phyloP scores from a whole-genome alignment of 92 coral and sea anemone genomes.

The Palythoa caribaeorum region DNA sequence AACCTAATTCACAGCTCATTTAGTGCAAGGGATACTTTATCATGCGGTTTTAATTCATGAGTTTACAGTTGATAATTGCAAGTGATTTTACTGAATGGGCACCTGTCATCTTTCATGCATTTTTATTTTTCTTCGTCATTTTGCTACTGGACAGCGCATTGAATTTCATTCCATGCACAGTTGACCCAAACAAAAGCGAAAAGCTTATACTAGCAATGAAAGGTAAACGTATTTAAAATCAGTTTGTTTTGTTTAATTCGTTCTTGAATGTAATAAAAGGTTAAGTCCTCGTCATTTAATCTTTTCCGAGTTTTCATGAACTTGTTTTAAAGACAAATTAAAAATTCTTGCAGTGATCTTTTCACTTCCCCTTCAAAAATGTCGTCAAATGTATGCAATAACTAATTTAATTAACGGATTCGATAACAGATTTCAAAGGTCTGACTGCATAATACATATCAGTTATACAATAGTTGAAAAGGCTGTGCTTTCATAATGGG shows the following conservation, averaged over 20 bases:
- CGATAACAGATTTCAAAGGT: background rate
- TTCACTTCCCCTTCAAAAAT: background rate
- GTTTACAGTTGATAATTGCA: background rate
- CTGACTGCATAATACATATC: no score
- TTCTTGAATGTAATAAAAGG: background rate
- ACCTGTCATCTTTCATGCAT: background rate
- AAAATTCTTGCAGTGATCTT: background rate
- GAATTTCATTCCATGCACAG: background rate
- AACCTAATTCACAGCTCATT: background rate
- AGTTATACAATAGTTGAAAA: background rate
- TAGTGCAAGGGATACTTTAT: background rate
- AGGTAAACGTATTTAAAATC: background rate
- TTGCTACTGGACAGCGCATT: background rate
- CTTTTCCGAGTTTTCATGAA: background rate
- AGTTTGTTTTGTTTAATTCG: background rate
- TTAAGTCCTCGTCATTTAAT: background rate
- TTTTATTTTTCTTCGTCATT: background rate
- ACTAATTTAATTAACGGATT: background rate
- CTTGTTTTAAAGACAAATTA: background rate
- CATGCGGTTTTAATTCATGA: background rate
- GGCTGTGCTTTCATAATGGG: background rate
- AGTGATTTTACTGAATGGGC: background rate
- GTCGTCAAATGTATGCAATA: no score
- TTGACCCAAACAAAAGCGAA: background rate
- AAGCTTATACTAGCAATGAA: background rate